Base-by-base conservation (phyloP, 2,797 vertebrate species). In the Phataginus tetradactyla region DNA sequence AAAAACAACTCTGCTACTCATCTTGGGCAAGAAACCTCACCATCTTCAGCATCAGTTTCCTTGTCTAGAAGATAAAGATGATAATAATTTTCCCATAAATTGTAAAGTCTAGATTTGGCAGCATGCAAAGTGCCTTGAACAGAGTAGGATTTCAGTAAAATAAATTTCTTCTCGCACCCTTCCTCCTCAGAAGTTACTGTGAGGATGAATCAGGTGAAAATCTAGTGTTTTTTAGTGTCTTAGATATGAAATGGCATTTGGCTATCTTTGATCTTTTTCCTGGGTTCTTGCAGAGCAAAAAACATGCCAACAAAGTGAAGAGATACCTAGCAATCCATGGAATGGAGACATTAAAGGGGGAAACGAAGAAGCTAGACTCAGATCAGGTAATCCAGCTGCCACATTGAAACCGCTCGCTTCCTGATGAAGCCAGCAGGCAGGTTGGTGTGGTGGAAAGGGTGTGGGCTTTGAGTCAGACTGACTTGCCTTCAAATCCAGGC, bases 241-340 rank as follows among this genome's bases (percentile, higher is more conserved):
- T 94, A 83, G 69, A 74, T 93, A 59, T 95, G 49, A 86, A 96
- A 74, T 91, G 75, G 84, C 81, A 81, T 96, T 92, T 96, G 75
- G 88, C 89, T 96, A 93, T 95, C 94, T 95, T 97, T 96, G 74
- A 96, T 97, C 92, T 98, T 96, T 97, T 88, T 95, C 91, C 84
- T 97, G 97, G 94, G 77, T 97, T 83, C 74, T 97, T 98, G 29
- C 98, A 99, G 99, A 99, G 99, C 98, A 99, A 99, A 99, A 99
- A 99, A 96, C 99, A 99, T 97, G 99, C 99, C 93, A 99, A 99
- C 98, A 99, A 99, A 99, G 99, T 99, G 92, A 99, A 99, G 20
- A 99, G 99, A 39, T 99, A 99, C 97, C 98, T 99, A 97, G 98
- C 98, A 92, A 99, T 99, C 92, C 99, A 99, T 90, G 99, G 98